Base-by-base conservation (phyloP, 2,797 vertebrate species). In the Bovichtus diacanthus region DNA sequence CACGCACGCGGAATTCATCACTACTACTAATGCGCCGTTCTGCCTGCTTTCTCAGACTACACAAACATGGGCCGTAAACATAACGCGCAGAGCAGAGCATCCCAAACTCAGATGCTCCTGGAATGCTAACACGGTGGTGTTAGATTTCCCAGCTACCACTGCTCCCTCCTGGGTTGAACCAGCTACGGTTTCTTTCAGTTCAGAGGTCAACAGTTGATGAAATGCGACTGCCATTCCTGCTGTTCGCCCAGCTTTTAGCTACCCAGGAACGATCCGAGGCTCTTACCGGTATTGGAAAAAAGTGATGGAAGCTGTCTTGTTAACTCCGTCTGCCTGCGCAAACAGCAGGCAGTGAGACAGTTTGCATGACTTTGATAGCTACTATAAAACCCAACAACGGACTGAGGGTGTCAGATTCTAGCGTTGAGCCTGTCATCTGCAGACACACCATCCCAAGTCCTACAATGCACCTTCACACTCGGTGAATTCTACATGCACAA, bases 111-210 rank as follows among this genome's bases (percentile, higher is more conserved):
- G 81, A 89, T 49, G 82, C 88, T 83, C 59, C 63, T 46, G 90
- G 91, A 94, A 93, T 92, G 92, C 92, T 73, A 91, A 91, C 92
- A 88, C 11, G 23, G 18, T 10, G 84, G 92, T 93, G 93, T 93
- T 91, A 88, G 75, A 89, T 93, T 93, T 86, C 92, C 85, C 86
- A 84, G 83, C 78, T 53, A 74, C 70, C 81, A 56, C 61, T 27
- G 61, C 88, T 73, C 73, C 72, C 84, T 82, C 56, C 58, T 39
- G 62, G 51, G 68, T 39, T 68, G 56, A 73, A 70, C 49, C 65
- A 68, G 80, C 83, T 83, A 81, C 67, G 63, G 76, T 84, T 79
- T 82, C 81, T 70, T 18, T 44, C 38, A 56, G 92, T 79, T 91
- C 89, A 90, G 62, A 88, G 91, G 90, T 93, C 90, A 86, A 69